Percentiles rank a stretch among this genome's conserved stretches.
These are phyloP conservation scores for Spheniscus mendiculus DNA, from an alignment of 2,113 vertebrate species.

Conservation along the genomic window DNA sequence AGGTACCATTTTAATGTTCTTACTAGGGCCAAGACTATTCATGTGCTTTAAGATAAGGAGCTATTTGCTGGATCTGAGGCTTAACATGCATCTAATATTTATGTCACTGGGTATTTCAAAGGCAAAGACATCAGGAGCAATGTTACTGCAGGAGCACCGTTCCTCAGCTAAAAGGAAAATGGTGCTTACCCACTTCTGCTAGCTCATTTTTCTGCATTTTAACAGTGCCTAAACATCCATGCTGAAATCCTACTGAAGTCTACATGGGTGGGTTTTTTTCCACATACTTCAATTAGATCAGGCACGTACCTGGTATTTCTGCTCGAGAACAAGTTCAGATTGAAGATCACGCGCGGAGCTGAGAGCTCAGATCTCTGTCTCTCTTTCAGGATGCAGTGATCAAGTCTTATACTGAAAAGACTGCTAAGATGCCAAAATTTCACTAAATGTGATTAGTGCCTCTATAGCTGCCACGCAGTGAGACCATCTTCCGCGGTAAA, in stretches of 20 bases:
- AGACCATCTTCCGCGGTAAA: background rate
- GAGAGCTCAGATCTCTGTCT: background rate
- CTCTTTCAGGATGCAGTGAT: background rate
- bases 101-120: conserved; percentile 3
- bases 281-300: background rate
- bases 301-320: background rate
- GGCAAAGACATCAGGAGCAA: background rate
- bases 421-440: background rate
- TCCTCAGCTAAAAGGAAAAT: background rate
- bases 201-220: background rate
- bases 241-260: background rate
- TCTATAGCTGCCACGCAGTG: background rate
- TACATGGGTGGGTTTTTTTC: background rate
- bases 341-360: fast-evolving
- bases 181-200: background rate
- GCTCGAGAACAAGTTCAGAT: background rate
- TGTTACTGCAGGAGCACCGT: background rate
- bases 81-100: conserved; percentile 42
- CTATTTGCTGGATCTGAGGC: conserved; percentile 2
- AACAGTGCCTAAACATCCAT: background rate
- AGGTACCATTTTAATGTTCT: background rate
- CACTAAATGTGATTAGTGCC: background rate
- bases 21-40: background rate
- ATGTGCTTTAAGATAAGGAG: conserved; percentile 8
- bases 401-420: background rate